These are phyloP conservation scores for Prunella fulvescens DNA, from an alignment of 2,113 vertebrate species.

Conservation along the genomic window DNA sequence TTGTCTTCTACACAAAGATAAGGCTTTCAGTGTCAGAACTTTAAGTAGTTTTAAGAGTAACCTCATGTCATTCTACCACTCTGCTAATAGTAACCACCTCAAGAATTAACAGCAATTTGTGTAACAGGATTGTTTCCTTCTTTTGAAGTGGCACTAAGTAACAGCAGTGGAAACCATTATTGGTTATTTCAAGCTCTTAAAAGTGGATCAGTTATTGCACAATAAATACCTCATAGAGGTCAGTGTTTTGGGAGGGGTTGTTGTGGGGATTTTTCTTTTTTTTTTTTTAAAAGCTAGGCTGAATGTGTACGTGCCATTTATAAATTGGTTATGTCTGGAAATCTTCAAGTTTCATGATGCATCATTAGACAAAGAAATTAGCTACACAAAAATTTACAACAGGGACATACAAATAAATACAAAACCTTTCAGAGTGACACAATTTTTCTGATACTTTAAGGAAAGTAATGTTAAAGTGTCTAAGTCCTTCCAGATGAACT, in stretches of 20 bases:
- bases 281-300: conserved; percentile 4
- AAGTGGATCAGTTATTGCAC: conserved; percentile 86
- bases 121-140: conserved; percentile 59
- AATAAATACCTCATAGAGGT: conserved; percentile 88
- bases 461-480: conserved; percentile 68
- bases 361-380: conserved; percentile 56
- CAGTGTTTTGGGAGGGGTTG: conserved; percentile 65
- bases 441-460: conserved; percentile 46
- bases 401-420: conserved; percentile 79
- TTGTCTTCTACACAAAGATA: conserved; percentile 63
- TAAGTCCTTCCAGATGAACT: conserved; percentile 37
- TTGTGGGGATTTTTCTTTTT: not conserved
- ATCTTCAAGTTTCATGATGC: conserved; percentile 75
- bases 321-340: conserved; percentile 59
- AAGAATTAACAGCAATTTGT: conserved; percentile 69
- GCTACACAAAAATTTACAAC: conserved; percentile 59
- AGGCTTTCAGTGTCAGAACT: conserved; percentile 81
- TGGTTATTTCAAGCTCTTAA: conserved; percentile 83
- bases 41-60: conserved; percentile 76
- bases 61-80: conserved; percentile 64
- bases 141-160: conserved; percentile 74
- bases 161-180: conserved; percentile 78
- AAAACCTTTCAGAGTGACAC: conserved; percentile 59
- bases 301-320: conserved; percentile 60
- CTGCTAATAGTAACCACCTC: conserved; percentile 67